Base-by-base conservation (phyloP, 2,888 invertebrate genomes). In the Deilephila elpenor region DNA sequence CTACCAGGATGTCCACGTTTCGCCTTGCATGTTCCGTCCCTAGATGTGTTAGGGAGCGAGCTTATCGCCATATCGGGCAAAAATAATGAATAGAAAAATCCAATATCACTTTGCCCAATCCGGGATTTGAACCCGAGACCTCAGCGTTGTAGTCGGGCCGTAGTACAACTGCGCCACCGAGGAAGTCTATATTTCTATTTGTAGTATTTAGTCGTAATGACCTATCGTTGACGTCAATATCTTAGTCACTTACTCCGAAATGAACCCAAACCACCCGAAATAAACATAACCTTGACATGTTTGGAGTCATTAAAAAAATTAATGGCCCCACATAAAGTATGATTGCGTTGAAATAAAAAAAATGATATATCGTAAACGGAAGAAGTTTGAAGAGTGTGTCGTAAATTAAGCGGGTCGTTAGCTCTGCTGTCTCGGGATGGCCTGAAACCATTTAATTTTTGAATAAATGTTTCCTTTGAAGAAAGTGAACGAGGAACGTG, bases 371-470 rank as follows among this genome's bases (percentile, higher is more conserved):
- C 53, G 29, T 71, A 78, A 81, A 79, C 80, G 82, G 83, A 81
- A 77, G 78, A 76, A 81, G 80, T 85, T 84, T 84, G 82, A 84
- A 84, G 80, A 81, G 77, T 67, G 71, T 60, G 75, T 75, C 78
- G 75, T 85, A 85, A 85, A 86, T 85, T 81, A 78, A 72, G 73
- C 75, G 78, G 76, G 60, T 79, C 85, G 81, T 84, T 84, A 79
- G 74, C 70, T 73, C 61, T 32, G 75, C 76, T 74, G 72, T 59
- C 73, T 75, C 73, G 75, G 74, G 77, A 76, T 56, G 77, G 78
- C 78, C 78, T 80, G 80, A 76, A 78, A 80, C 84, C 81, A 79
- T 80, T 85, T 86, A 82, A 82, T 80, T 82, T 80, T 85, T 84
- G 83, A 86, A 83, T 85, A 34, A 67, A 0, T 25, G 60, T 25